phyloP scores from a whole-genome alignment of 2,888 invertebrate species.

The Pseudococcus jackbeardsleyi region DNA sequence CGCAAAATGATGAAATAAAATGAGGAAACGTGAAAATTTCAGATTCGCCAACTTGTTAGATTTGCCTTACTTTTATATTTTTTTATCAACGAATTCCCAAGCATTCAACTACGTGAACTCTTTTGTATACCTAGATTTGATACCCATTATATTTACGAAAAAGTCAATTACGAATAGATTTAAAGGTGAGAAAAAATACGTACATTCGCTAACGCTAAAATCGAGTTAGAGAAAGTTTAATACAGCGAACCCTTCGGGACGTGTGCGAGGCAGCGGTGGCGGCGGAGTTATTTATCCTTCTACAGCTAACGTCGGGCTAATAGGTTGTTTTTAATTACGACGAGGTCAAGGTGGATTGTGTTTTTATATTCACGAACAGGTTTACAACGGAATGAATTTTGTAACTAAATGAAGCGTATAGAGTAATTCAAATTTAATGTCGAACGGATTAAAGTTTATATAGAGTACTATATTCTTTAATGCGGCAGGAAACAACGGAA shows the following conservation, averaged over 20 bases:
- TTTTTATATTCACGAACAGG: slow-evolving; percentile 40
- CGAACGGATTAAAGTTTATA: slow-evolving; percentile 28
- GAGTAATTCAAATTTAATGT: slow-evolving; percentile 37
- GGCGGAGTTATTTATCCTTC: slow-evolving; percentile 31
- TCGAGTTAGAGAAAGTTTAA: not conserved
- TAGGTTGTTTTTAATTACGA: slow-evolving; percentile 47
- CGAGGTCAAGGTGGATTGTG: slow-evolving; percentile 47
- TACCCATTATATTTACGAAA: not conserved
- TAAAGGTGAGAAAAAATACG: not conserved
- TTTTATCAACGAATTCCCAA: too few relatives aligned
- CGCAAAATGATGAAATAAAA: too few relatives aligned
- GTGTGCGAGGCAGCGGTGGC: not conserved
- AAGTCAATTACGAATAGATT: not conserved
- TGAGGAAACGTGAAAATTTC: too few relatives aligned
- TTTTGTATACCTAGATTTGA: too few relatives aligned
- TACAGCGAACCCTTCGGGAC: slow-evolving; percentile 18
- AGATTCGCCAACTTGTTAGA: too few relatives aligned
- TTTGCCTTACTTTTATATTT: too few relatives aligned
- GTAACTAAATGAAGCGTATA: slow-evolving; percentile 35
- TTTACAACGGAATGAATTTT: slow-evolving; percentile 31
- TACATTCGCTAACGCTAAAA: not conserved
- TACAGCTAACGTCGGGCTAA: not conserved
- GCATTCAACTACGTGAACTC: too few relatives aligned
- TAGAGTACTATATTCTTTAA: not conserved
- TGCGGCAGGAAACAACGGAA: not conserved